Base-by-base conservation (phyloP, 2,888 invertebrate genomes). In the Drosophila kambysellisi region DNA sequence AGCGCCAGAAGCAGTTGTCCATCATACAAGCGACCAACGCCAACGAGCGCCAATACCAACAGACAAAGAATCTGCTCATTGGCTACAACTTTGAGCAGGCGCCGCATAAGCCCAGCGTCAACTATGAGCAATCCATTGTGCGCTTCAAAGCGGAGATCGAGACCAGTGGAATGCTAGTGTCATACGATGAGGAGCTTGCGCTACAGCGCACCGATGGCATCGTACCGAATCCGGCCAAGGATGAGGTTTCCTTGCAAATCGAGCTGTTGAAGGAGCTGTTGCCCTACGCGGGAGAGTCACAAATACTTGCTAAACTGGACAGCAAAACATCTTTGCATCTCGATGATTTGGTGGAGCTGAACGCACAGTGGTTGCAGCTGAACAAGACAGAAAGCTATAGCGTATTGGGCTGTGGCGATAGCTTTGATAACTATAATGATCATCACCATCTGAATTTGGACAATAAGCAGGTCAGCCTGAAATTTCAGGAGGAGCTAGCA, bases 401-500 rank as follows among this genome's bases (percentile, higher is more conserved):
- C 6, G 81, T 93, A 9, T 71, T 90, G 43, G 93, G 93, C 15
- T 83, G 92, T 89, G 91, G 93, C 60, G 91, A 93, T 78, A 68
- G 91, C 8, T 93, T 93, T 76, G 93, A 93, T 76, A 91, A 90
- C 70, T 93, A 93, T 70, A 92, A 93, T 65, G 93, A 93, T 74
- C 80, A 82, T 17, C 56, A 81, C 60, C 78, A 80, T 32, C 20
- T 92, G 32, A 63, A 63, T 20, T n/a, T 65, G 37, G 71, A 56
- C 1, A 62, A 60, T 15, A 80, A 87, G 17, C 48, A 76, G 50
- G 68, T 91, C 17, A 52, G 37, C 5, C 51, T 84, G 11, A 53
- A 82, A 15, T 89, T 70, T 0, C 32, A 61, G 6, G 37, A 46
- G 6, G 39, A 54, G 3, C 15, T 51, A 25, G 4, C n/a, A 11